Evolutionary conservation across 2,888 invertebrate genomes (phyloP).

Genomic region (Achlya flavicornis): DNA sequence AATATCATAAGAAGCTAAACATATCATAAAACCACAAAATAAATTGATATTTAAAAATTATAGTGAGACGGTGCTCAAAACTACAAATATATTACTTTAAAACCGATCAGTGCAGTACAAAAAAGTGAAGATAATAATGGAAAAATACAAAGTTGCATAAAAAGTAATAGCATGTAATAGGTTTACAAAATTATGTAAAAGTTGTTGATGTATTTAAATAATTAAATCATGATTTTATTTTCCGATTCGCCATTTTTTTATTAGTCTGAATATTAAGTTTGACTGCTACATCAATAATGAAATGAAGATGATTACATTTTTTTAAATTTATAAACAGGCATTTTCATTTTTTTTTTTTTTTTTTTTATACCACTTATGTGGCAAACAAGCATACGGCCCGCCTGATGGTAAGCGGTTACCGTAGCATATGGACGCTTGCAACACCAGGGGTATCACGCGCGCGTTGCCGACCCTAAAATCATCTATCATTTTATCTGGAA

Average conservation of each 20-base stretch:
- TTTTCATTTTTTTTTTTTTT: not conserved
- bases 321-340: too few relatives aligned
- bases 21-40: slow-evolving; percentile 33
- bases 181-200: slow-evolving; percentile 22
- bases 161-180: not conserved
- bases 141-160: not conserved
- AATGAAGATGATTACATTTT: too few relatives aligned
- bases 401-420: too few relatives aligned
- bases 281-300: too few relatives aligned
- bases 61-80: not conserved
- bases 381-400: too few relatives aligned
- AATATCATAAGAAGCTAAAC: slow-evolving; percentile 48
- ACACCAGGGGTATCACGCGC: too few relatives aligned
- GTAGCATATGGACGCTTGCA: too few relatives aligned
- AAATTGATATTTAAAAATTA: slow-evolving; percentile 12
- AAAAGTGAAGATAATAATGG: not conserved
- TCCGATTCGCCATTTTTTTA: not conserved
- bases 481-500: too few relatives aligned
- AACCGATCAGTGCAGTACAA: not conserved
- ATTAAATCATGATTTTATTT: not conserved
- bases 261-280: not conserved
- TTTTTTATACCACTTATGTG: too few relatives aligned
- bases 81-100: not conserved
- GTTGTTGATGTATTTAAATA: not conserved
- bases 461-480: too few relatives aligned